Base-by-base conservation (phyloP, 53 echinoderm and acorn worm species). In the Pentamera pediparva region DNA sequence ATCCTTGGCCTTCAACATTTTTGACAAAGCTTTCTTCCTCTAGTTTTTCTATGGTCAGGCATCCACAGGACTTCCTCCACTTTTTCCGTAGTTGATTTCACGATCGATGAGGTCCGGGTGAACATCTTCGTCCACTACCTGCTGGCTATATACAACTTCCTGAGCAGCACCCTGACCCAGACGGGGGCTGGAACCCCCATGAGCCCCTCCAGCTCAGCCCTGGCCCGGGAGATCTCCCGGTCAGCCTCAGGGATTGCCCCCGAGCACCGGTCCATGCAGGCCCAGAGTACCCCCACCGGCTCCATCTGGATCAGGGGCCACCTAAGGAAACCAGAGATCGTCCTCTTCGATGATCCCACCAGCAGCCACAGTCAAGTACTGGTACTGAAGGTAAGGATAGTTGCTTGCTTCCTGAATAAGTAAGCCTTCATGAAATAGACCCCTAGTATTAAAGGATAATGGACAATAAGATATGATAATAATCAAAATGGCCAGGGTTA, bases 91-190 rank as follows among this genome's bases (percentile, higher is more conserved):
- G 96, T 96, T 57, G 91, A 91, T 31, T 90, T 87, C 78, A 84
- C 80, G n/a, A 56, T 96, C 6, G 96, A 96, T 31, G 96, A 86
- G 26, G 82, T 96, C 1, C 69, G 95, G 19, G 50, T 96, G 58
- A 96, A 96, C 81, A 90, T 96, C 25, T 96, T 90, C 69, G 90
- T 90, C 38, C 96, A 96, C 65, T 96, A 96, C 55, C 85, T 90
- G 18, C 76, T 96, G 38, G 98, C 98, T 29, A 78, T 98, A 63
- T 82, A 82, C 53, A 88, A 91, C 78, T 98, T 98, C 84, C 58
- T 98, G 22, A 88, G 77, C 39, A 89, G 91, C 55, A 81, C 95
- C 7, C 61, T 87, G 15, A 81, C 86, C 58, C 57, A 61, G 51
- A 76, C 63, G 35, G 78, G 70, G 13, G 75, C 86, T 0, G 80